Evolutionary conservation across 2,113 vertebrate species (phyloP).

Genomic region (Lycaon pictus): DNA sequence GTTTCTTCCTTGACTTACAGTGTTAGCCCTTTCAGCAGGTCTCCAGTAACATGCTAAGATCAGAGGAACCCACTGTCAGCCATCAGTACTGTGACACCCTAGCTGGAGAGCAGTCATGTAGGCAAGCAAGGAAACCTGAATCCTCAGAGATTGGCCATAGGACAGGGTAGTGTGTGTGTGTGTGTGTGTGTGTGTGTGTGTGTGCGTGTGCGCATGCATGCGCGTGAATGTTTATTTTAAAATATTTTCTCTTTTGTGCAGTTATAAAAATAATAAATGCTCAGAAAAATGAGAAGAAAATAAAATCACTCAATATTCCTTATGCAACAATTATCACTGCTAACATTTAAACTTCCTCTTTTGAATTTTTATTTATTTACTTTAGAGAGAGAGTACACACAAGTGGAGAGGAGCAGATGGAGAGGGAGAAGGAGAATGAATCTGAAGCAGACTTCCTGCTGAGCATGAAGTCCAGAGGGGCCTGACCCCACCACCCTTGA

Average conservation of each 20-base stretch:
- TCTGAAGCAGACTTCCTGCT: neutral
- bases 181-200: neutral
- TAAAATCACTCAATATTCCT: slow-evolving; percentile 17
- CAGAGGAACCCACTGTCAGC: neutral
- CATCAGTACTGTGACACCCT: neutral
- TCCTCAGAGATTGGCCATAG: neutral
- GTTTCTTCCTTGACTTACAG: neutral
- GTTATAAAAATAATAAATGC: neutral
- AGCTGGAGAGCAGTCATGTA: neutral
- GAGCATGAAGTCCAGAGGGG: neutral
- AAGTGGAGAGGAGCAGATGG: neutral
- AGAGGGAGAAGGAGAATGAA: neutral
- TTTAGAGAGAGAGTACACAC: neutral
- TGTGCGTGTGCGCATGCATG: accelerated
- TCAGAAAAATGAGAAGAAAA: slow-evolving; percentile 58
- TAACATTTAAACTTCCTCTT: neutral
- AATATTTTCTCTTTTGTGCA: slow-evolving; percentile 38
- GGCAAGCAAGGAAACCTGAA: neutral
- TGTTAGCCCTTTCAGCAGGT: neutral
- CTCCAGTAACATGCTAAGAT: neutral
- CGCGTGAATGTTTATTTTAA: neutral
- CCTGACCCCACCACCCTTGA: neutral
- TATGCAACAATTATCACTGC: neutral
- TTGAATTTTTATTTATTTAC: neutral
- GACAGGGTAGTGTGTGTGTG: neutral